phyloP scores from a whole-genome alignment of 1,140 invertebrate genomes.

The Drosophila funebris region DNA sequence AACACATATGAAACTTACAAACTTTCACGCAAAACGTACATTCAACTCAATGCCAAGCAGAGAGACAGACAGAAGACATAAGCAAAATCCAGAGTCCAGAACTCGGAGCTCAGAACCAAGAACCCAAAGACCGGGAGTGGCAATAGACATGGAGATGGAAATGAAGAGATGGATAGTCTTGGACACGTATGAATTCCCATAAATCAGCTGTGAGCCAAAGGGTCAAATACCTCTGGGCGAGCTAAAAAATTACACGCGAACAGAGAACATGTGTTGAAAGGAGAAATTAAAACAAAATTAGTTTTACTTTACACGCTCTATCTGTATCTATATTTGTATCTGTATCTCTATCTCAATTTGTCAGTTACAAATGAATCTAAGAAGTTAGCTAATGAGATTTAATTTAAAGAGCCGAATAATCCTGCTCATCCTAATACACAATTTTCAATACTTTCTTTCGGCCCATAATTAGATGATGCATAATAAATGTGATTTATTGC shows the following conservation, averaged over 20 bases:
- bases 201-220: constrained; percentile 83
- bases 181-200: constrained; percentile 80
- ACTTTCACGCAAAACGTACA: constrained; percentile 81
- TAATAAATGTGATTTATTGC: no score
- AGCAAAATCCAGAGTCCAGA: constrained; percentile 45
- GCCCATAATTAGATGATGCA: no score
- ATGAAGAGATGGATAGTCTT: constrained; percentile 35
- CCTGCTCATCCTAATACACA: no score
- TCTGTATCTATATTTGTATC: constrained; percentile 23
- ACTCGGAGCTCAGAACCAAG: constrained; percentile 24
- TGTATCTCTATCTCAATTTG: constrained; percentile 2
- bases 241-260: constrained; percentile 79
- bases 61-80: not conserved
- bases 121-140: constrained; percentile 41
- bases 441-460: no score
- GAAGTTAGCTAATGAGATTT: not conserved
- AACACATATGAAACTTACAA: constrained; percentile 47
- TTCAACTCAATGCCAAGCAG: constrained; percentile 49
- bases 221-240: constrained; percentile 79
- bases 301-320: constrained; percentile 63
- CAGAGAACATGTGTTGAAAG: constrained; percentile 75
- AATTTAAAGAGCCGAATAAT: no score
- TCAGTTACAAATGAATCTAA: not conserved
- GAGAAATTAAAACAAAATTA: constrained; percentile 79
- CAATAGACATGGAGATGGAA: constrained; percentile 40